Evolutionary conservation across 2,113 vertebrate species (phyloP).

Genomic region (Corythornis madagascariensis): DNA sequence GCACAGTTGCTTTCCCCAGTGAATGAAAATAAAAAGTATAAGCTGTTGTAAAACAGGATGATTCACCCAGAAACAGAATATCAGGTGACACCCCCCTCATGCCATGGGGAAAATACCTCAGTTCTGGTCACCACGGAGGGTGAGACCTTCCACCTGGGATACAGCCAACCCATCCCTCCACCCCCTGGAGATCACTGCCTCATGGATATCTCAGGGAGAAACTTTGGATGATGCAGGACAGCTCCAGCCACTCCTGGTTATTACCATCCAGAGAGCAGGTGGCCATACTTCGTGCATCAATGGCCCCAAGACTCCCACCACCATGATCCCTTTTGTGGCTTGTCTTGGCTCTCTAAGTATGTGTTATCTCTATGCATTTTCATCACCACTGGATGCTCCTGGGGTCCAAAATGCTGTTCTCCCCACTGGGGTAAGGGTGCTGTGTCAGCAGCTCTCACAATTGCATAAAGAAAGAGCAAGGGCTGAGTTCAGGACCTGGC

Average conservation of each 20-base stretch:
- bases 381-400: accelerated
- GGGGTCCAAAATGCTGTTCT: accelerated
- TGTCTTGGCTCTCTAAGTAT: not conserved
- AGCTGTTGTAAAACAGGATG: not conserved
- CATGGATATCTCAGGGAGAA: not conserved
- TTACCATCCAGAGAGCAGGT: not conserved
- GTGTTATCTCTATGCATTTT: not conserved
- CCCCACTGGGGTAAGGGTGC: accelerated
- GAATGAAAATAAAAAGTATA: not conserved
- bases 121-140: not conserved
- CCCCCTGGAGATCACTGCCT: not conserved
- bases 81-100: not conserved
- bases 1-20: not conserved
- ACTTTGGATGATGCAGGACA: not conserved
- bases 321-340: not conserved
- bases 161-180: not conserved
- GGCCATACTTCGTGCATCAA: not conserved
- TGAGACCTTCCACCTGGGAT: not conserved
- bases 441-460: accelerated
- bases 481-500: accelerated
- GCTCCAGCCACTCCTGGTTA: not conserved
- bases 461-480: accelerated
- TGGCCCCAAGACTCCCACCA: not conserved
- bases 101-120: not conserved
- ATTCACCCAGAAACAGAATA: not conserved